Base-by-base conservation (phyloP, 2,113 vertebrate genomes). In the Eulemur rufifrons region DNA sequence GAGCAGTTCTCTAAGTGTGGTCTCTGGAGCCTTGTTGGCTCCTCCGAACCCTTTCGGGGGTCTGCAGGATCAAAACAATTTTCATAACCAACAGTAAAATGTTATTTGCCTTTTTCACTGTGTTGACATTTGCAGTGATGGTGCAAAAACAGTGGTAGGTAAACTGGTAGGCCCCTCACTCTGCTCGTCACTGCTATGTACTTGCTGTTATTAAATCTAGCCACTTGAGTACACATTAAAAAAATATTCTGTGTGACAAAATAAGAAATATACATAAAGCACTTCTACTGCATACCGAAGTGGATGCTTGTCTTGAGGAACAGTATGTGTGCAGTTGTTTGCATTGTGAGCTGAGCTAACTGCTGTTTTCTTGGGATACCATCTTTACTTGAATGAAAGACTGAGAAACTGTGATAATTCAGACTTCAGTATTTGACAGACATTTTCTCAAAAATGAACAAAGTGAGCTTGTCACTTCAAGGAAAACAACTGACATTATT, bases 261-360 rank as follows among this genome's bases (percentile, higher is more conserved):
- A 34, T 29, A 32, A 61, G 61, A 77, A n/a, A 10, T 59, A 0
- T 18, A 17, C 15, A 6, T 32, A 2, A 45, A 80, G 32, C 29
- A 6, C 45, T n/a, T 47, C 45, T 50, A 1, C 11, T 1, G 14
- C 1, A 0, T 34, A 2, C 6, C 3, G 2, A 13, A 74, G 63
- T 15, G 2, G 20, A 23, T 0, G 14, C 50, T 27, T 11, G 11
- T 32, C 86, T 45, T 3, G 3, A 50, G 47, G 47, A 37, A 29
- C 42, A 14, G 77, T 6, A 4, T 29, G 27, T 6, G 27, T 4
- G 20, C 2, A 8, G 5, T 63, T 5, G 6, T 42, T 61, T n/a
- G 76, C 54, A 59, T 56, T 64, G 6, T 6, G 8, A 45, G 52
- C 59, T 59, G 56, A 78, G 32, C 39, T 32, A 3, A 34, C 64